A percentile compares a stretch with the other conserved stretches of the same genome.
phyloP scores from a whole-genome alignment of 2,113 vertebrate genomes.

The Microtus montanus region DNA sequence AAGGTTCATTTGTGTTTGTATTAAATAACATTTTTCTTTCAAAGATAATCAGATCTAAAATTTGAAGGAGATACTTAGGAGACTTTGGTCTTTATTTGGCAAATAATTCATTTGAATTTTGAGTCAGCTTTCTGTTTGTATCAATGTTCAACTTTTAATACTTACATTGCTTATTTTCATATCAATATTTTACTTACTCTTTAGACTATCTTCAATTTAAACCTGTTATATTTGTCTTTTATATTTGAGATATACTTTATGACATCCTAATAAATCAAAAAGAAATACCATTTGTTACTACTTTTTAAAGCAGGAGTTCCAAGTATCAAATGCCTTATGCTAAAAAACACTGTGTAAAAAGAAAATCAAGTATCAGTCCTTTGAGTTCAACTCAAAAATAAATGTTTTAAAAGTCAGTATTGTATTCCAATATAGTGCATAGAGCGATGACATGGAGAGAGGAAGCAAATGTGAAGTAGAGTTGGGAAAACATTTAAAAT shows the following conservation, averaged over 20 bases:
- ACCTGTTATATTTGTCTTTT: constrained; percentile 16
- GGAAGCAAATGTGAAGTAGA: neutral
- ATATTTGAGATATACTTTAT: neutral
- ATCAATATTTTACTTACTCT: constrained; percentile 30
- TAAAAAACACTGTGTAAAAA: constrained; percentile 5
- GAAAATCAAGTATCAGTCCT: neutral
- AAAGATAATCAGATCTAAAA: constrained; percentile 25
- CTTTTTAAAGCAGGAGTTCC: neutral
- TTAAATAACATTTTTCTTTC: constrained; percentile 50
- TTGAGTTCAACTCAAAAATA: constrained; percentile 10
- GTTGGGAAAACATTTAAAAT: neutral
- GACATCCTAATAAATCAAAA: neutral
- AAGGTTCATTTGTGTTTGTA: neutral
- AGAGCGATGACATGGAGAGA: too few species aligned
- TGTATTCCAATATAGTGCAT: neutral
- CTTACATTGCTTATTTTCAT: neutral
- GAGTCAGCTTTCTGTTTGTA: neutral
- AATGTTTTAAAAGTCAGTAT: neutral
- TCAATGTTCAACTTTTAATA: neutral
- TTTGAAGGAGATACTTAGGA: neutral
- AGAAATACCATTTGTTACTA: neutral
- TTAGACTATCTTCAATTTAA: neutral
- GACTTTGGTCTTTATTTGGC: constrained; percentile 39
- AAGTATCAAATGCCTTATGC: constrained; percentile 39
- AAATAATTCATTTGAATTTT: constrained; percentile 9